phyloP scores from a whole-genome alignment of 2,113 vertebrate species.

The Melozone crissalis region DNA sequence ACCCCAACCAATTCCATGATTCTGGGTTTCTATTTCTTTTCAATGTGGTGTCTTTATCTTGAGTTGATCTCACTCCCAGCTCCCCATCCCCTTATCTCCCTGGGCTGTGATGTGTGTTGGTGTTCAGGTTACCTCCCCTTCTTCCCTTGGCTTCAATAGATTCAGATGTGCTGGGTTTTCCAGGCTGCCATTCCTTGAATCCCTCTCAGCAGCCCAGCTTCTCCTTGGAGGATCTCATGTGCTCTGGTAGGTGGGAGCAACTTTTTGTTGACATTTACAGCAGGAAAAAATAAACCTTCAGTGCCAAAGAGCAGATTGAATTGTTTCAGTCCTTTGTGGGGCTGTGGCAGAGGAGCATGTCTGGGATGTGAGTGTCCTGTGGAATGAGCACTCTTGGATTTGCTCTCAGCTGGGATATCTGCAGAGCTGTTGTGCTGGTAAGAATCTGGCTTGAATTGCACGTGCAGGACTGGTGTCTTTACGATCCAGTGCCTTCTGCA shows the following conservation, averaged over 20 bases:
- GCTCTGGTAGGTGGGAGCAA: not conserved
- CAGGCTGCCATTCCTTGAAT: not conserved
- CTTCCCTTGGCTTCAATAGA: not conserved
- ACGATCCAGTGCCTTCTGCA: not conserved
- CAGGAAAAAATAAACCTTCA: not conserved
- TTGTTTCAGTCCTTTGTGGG: not conserved
- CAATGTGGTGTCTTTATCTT: not conserved
- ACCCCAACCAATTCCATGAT: not conserved
- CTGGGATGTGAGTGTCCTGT: not conserved
- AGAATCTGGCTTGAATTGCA: not conserved
- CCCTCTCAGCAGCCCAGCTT: not conserved
- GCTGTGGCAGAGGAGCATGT: not conserved
- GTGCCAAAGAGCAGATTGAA: not conserved
- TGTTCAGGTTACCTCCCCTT: not conserved
- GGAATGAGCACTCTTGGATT: not conserved
- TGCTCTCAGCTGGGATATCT: fast-evolving
- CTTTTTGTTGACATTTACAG: not conserved
- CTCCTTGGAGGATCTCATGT: not conserved
- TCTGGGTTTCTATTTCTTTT: not conserved
- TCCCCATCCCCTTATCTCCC: not conserved
- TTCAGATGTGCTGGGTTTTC: not conserved
- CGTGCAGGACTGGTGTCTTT: fast-evolving
- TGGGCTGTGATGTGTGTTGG: not conserved
- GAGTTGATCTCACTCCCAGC: not conserved
- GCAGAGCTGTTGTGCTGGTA: not conserved